Conservation (phyloP, 2,888 invertebrate species). For the Eupithecia subumbrata region DNA sequence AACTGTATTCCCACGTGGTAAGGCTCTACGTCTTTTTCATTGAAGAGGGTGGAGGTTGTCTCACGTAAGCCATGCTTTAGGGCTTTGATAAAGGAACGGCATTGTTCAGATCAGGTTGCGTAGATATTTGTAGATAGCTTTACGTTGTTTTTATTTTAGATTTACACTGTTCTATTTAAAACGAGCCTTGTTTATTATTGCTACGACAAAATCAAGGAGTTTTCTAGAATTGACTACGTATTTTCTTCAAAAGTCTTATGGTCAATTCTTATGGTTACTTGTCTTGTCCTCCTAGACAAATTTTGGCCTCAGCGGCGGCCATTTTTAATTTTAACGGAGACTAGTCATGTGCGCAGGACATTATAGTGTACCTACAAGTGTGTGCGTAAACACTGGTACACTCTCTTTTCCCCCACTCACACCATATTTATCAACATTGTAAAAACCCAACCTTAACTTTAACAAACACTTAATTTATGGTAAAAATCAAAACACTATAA, state of each 20-base stretch:
- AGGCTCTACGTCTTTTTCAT: constrained; percentile 25
- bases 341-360: not conserved
- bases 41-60: constrained; percentile 37
- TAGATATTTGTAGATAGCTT: constrained; percentile 39
- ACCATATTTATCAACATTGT: not conserved
- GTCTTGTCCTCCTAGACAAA: not conserved
- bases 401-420: not conserved
- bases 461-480: constrained; percentile 1
- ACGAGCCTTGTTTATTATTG: not conserved
- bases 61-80: constrained; percentile 38
- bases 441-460: not conserved
- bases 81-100: constrained; percentile 50
- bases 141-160: constrained; percentile 45
- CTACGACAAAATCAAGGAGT: not conserved
- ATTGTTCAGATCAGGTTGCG: constrained; percentile 53
- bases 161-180: constrained; percentile 1
- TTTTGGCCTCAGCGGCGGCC: not conserved
- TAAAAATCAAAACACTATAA: constrained; percentile 13
- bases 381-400: too few species aligned
- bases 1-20: constrained; percentile 26
- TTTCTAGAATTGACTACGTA: not conserved
- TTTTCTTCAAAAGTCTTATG: not conserved
- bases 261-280: not conserved
- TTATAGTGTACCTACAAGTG: not conserved
- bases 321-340: not conserved